These are phyloP conservation scores for Daphoenositta chrysoptera DNA, from an alignment of 2,113 vertebrate species.

Conservation along the genomic window DNA sequence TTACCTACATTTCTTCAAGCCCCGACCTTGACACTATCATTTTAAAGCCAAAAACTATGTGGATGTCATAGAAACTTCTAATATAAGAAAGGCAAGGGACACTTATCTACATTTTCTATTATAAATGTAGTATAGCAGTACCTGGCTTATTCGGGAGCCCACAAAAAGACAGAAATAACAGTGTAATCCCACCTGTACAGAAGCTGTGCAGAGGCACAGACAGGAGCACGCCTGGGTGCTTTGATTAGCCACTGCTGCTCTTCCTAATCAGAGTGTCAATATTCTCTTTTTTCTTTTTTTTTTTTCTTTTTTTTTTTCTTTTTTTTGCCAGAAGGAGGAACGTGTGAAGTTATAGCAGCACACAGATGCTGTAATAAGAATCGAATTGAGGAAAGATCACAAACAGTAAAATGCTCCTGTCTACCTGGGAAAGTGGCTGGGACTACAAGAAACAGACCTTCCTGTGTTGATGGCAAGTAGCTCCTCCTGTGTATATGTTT, in stretches of 20 bases:
- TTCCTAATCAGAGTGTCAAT: conserved; percentile 53
- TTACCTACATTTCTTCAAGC: not conserved
- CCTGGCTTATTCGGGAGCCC: not conserved
- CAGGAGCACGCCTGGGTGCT: not conserved
- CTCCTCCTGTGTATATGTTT: not conserved
- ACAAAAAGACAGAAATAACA: not conserved
- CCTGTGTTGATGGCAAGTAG: conserved; percentile 94
- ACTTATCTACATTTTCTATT: not conserved
- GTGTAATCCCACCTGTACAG: not conserved
- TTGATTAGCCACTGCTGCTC: not conserved
- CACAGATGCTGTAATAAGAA: conserved; percentile 99
- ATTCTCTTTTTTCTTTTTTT: not conserved
- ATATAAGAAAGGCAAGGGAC: not conserved
- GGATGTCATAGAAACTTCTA: not conserved
- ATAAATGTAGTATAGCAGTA: not conserved
- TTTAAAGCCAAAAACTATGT: not conserved
- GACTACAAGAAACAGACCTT: conserved; percentile 97
- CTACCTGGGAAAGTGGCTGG: conserved; percentile 98
- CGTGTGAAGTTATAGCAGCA: conserved; percentile 97
- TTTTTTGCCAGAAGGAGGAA: conserved; percentile 89
- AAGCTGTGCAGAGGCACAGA: not conserved
- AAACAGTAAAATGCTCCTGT: conserved; percentile 99
- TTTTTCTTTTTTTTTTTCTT: not conserved
- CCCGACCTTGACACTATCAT: not conserved
- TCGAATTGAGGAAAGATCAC: conserved; percentile 97